Conservation (phyloP, 2,797 vertebrate species). For the Cryptoprocta ferox region DNA sequence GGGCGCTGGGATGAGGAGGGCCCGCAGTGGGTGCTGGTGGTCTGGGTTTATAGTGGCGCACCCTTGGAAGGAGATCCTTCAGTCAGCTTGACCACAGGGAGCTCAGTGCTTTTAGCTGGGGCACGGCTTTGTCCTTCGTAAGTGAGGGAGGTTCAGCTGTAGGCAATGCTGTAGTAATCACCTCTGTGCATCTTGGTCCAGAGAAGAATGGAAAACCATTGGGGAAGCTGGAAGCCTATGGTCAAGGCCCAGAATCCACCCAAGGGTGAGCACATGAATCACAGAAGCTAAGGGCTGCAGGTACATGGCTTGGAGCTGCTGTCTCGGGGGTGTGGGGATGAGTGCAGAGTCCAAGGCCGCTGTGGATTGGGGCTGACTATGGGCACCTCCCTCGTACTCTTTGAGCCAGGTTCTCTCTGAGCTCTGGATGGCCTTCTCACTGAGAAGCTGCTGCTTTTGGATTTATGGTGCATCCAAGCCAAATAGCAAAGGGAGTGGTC, state of each 20-base stretch:
- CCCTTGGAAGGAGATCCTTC: background rate
- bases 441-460: background rate
- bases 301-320: background rate
- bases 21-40: accelerated
- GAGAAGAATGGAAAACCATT: background rate
- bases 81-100: too few relatives aligned
- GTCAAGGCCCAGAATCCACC: background rate
- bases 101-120: background rate
- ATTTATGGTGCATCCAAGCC: background rate
- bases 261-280: accelerated
- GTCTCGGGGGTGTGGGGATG: background rate
- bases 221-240: background rate
- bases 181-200: background rate
- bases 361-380: background rate
- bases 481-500: too few relatives aligned
- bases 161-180: background rate
- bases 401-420: background rate
- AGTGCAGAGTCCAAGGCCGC: background rate
- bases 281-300: background rate
- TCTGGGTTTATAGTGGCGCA: accelerated
- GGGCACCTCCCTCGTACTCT: background rate
- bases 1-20: accelerated
- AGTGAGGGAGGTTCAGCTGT: background rate
- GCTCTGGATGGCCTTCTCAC: background rate
- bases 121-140: background rate